Percentiles rank a stretch among this genome's conserved stretches.
Evolutionary conservation across 2,888 invertebrate genomes (phyloP).

Genomic region (Lampropteryx suffumata): DNA sequence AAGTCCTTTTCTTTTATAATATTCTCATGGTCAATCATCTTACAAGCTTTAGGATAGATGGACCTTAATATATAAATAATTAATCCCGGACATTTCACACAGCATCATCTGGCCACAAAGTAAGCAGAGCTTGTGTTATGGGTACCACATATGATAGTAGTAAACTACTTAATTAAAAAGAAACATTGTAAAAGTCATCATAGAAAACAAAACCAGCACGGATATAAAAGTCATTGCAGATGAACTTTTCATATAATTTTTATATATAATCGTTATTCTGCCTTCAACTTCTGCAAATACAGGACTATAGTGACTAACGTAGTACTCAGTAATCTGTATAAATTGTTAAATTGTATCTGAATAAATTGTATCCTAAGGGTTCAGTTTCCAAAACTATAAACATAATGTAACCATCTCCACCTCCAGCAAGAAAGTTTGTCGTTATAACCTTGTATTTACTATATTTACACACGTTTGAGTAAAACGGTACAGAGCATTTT

Average conservation of each 20-base stretch:
- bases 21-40: no score
- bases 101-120: no score
- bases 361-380: slow-evolving; percentile 74
- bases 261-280: slow-evolving; percentile 78
- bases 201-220: slow-evolving; percentile 33
- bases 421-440: slow-evolving; percentile 85
- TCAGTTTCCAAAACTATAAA: slow-evolving; percentile 61
- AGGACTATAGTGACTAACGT: slow-evolving; percentile 82
- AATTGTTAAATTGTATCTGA: no score
- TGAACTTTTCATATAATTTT: slow-evolving; percentile 35
- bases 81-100: no score
- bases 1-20: no score
- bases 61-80: no score
- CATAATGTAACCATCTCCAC: slow-evolving; percentile 89
- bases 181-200: slow-evolving; percentile 29
- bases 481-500: slow-evolving; percentile 85
- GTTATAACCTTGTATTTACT: slow-evolving; percentile 85
- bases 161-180: slow-evolving; percentile 20
- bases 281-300: slow-evolving; percentile 86
- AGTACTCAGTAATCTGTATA: slow-evolving; percentile 78
- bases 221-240: slow-evolving; percentile 37
- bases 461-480: slow-evolving; percentile 76
- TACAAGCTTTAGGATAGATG: no score
- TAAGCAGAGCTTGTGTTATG: no score
- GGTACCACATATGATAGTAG: no score